Evolutionary conservation across 2,797 vertebrate genomes (phyloP).

Genomic region (Sciurus vulgaris): DNA sequence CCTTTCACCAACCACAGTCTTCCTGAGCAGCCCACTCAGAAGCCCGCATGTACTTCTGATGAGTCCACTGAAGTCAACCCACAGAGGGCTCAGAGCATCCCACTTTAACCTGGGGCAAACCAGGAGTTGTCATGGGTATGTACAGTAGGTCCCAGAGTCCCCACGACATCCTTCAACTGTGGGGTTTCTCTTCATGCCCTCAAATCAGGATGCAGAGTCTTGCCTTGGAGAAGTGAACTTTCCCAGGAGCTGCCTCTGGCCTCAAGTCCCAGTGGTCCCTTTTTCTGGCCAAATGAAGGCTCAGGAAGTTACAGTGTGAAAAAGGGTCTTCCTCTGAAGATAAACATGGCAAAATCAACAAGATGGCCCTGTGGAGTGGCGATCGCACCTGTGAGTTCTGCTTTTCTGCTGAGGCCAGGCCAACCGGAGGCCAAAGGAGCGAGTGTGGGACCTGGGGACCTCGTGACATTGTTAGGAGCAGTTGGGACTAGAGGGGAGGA

Average conservation of each 20-base stretch:
- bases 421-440: background rate
- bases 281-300: background rate
- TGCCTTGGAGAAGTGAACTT: background rate
- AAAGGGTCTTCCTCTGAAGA: background rate
- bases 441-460: background rate
- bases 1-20: background rate
- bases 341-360: background rate
- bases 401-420: background rate
- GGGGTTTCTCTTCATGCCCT: background rate
- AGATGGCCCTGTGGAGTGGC: background rate
- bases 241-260: background rate
- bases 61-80: background rate
- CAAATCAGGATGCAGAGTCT: background rate
- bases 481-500: background rate
- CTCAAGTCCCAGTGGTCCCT: background rate
- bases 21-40: background rate
- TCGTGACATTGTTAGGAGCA: background rate
- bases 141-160: too few species aligned
- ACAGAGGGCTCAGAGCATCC: rapidly evolving
- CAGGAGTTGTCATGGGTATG: rapidly evolving
- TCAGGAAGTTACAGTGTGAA: background rate
- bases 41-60: background rate
- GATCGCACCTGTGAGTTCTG: background rate
- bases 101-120: rapidly evolving
- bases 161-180: background rate